Evolutionary conservation across 53 echinoderm and acorn worm genomes (phyloP), one percentile per base, ranked within the genome.

Genomic region (Crossaster papposus): DNA sequence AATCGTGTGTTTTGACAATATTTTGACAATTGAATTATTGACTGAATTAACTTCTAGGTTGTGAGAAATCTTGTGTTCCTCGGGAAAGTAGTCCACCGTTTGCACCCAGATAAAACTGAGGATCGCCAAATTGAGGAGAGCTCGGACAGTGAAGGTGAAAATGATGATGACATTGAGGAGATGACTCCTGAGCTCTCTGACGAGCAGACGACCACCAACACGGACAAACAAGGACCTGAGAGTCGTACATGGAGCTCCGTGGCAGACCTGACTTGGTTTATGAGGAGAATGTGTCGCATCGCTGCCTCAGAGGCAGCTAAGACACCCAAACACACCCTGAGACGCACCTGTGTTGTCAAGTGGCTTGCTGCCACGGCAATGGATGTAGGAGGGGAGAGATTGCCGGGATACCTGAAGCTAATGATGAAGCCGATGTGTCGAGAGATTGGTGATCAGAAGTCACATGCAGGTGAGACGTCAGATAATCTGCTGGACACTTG

Each of bases 1-100:
- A 44, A 9, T 44, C 9, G 5, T 44, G 44, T 44, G 44, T 44
- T 44, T 26, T 22, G n/a, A 37, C 37, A 34, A 81, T 79, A 32
- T 7, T 74, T 20, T 50, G 33, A 33, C 18, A 37, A 78, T 77
- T 14, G 73, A 14, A 12, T 77, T 38, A 31, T 64, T 55, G 22
- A 52, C 63, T 53, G 82, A 58, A 58, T 58, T 58, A 29, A 15
- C 23, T 53, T 30, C 33, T n/a, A 97, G 96, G 91, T 94, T 50
- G 85, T 97, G 0, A 97, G 93, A 88, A 97, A 97, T 72, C 82
- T 97, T 26, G 91, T 97, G 7, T 97, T 94, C 83, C 77, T 98
- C 3, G 90, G 93, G 34, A 98, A 96, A 90, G 95, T 98, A 64
- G 33, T 94, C 54, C 90, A 83, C 24, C 36, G 88, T 72, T 80